Base-by-base conservation (phyloP, 2,888 invertebrate genomes). In the Lochmaea capreae region DNA sequence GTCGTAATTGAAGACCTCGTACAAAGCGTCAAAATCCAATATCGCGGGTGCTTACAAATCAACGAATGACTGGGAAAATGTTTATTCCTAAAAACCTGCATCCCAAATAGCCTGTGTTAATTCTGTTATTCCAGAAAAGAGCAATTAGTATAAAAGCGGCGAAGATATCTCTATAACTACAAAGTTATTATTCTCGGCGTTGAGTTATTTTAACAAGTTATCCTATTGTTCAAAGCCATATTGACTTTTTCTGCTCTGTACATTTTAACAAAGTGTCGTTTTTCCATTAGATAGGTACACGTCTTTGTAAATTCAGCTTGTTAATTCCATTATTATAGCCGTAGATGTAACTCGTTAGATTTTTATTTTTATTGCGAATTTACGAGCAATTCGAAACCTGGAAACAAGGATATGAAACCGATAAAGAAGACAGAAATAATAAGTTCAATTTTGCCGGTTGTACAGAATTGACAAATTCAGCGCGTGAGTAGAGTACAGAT, bases 321-420 rank as follows among this genome's bases (percentile, higher is more conserved):
- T 73, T 73, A 67, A 73, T 73, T 61, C 61, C 49, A 54, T 70
- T 57, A 59, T 66, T 43, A 70, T 54, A 65, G 69, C 58, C 42
- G 68, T 58, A 65, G 69, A 68, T 69, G 65, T 68, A 59, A 68
- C 65, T 73, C 73, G 61, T 69, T 69, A 61, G 65, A 69, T 65
- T 69, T 69, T 69, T 73, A 73, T 73, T 70, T 62, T 59, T 65
- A 73, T 68, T 69, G 66, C 69, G 61, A 69, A 57, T 73, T 69
- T 73, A 65, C 63, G 69, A 70, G 65, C 59, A 62, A 73, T 73
- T 61, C 54, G 66, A 69, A 65, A 65, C 71, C 65, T 10, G 65
- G 12, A 18, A 70, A 73, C 69, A 66, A 52, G 71, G 66, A 63
- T 73, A 66, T 65, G 61, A 16, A 49, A 66, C 65, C 69, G 69